phyloP scores from a whole-genome alignment of 2,888 invertebrate genomes.

The Leptarthrus brevirostris region DNA sequence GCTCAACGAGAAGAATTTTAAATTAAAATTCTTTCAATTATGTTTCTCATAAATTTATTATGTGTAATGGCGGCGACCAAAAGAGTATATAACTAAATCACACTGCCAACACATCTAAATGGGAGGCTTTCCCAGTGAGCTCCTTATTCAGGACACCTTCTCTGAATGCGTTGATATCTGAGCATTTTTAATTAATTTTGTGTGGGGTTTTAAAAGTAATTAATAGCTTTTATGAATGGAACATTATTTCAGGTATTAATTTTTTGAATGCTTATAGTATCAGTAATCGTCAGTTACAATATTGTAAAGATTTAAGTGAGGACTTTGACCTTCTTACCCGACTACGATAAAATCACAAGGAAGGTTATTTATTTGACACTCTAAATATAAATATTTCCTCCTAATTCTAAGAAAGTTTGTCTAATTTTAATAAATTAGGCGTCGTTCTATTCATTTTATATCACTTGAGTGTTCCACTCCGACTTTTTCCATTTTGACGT shows the following conservation, averaged over 20 bases:
- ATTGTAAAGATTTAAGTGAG: too few species aligned
- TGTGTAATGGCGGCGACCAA: background rate
- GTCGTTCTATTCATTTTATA: too few species aligned
- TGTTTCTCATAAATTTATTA: conserved; percentile 9
- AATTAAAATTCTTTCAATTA: conserved; percentile 42
- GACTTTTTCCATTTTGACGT: too few species aligned
- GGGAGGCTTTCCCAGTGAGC: background rate
- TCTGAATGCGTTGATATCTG: background rate
- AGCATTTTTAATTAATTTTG: conserved; percentile 29
- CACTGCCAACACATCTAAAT: background rate
- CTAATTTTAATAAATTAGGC: too few species aligned
- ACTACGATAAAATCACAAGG: too few species aligned
- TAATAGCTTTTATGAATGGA: conserved; percentile 8
- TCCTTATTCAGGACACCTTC: too few species aligned
- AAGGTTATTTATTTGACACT: too few species aligned
- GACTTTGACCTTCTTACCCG: too few species aligned
- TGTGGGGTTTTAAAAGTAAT: conserved; percentile 17
- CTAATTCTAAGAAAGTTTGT: too few species aligned
- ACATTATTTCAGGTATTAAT: background rate
- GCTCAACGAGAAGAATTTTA: conserved; percentile 9
- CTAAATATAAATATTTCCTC: too few species aligned
- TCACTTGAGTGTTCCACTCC: too few species aligned
- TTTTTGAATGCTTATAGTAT: conserved; percentile 2
- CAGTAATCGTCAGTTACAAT: background rate
- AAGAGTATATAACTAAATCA: conserved; percentile 15